Conservation (phyloP, 2,888 invertebrate species). For the Thereva unica region DNA sequence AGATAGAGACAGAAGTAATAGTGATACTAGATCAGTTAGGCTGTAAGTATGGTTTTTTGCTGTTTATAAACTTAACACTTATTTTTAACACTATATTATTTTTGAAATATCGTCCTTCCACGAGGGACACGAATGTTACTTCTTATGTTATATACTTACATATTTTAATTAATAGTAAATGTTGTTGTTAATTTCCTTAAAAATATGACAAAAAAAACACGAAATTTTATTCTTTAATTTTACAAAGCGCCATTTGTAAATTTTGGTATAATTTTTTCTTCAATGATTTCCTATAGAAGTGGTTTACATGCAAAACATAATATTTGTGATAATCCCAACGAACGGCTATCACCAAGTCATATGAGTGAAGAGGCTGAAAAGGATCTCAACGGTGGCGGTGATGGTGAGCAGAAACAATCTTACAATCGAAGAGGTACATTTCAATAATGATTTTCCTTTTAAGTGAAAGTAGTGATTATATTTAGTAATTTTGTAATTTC, state of each 20-base stretch:
- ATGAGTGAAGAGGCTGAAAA: slow-evolving; percentile 43
- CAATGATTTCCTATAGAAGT: slow-evolving; percentile 40
- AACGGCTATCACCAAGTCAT: slow-evolving; percentile 45
- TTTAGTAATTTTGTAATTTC: slow-evolving; percentile 20
- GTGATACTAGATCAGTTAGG: slow-evolving; percentile 51
- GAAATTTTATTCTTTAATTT: too few species aligned
- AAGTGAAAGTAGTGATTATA: slow-evolving; percentile 15
- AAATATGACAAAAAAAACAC: not conserved
- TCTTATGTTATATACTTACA: not conserved
- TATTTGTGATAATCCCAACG: slow-evolving; percentile 48
- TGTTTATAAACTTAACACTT: slow-evolving; percentile 18
- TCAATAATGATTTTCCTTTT: not conserved
- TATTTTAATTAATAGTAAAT: not conserved
- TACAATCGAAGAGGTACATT: slow-evolving; percentile 42
- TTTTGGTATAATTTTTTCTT: not conserved
- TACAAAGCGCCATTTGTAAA: too few species aligned
- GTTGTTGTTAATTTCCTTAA: not conserved
- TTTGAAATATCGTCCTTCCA: not conserved
- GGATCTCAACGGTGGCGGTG: slow-evolving; percentile 1
- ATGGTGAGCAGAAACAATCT: slow-evolving; percentile 13
- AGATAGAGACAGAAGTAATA: slow-evolving; percentile 51
- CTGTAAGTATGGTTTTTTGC: slow-evolving; percentile 47
- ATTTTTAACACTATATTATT: slow-evolving; percentile 18
- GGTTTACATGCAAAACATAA: slow-evolving; percentile 45
- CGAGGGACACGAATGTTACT: not conserved